phyloP scores from a whole-genome alignment of 2,888 invertebrate species.

The Apotomis turbidana region DNA sequence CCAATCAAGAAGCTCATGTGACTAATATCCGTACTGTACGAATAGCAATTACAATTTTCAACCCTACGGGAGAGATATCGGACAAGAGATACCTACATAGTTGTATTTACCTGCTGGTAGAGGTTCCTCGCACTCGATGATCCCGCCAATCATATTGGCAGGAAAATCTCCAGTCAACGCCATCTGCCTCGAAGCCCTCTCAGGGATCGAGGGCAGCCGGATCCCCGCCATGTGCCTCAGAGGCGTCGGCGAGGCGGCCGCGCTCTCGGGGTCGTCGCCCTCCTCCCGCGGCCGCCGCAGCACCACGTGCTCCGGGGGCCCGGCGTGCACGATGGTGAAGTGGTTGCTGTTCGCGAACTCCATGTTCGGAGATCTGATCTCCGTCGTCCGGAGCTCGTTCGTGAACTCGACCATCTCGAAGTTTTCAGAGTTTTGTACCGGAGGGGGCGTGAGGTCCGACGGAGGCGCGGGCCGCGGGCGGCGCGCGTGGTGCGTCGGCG shows the following conservation, averaged over 20 bases:
- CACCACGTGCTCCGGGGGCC: slow-evolving; percentile 78
- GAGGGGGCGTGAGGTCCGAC: slow-evolving; percentile 78
- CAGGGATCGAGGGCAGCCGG: slow-evolving; percentile 91
- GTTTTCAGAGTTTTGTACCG: slow-evolving; percentile 74
- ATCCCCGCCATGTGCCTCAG: slow-evolving; percentile 89
- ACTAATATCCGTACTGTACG: no score
- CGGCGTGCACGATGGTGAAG: slow-evolving; percentile 80
- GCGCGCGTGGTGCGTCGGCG: slow-evolving; percentile 93
- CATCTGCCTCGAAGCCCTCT: slow-evolving; percentile 85
- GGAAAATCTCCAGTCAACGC: slow-evolving; percentile 82
- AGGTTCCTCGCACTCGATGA: slow-evolving; percentile 89
- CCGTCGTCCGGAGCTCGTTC: slow-evolving; percentile 77
- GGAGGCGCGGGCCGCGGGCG: slow-evolving; percentile 85
- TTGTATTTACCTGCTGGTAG: slow-evolving; percentile 89
- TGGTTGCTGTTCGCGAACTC: slow-evolving; percentile 84
- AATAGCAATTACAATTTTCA: no score
- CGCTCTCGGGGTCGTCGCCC: slow-evolving; percentile 75
- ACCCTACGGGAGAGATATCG: no score
- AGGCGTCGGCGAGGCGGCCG: slow-evolving; percentile 84
- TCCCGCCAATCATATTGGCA: slow-evolving; percentile 81
- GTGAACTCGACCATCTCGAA: slow-evolving; percentile 80
- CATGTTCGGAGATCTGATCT: slow-evolving; percentile 80
- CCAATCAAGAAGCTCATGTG: no score
- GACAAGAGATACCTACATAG: no score
- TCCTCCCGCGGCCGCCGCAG: slow-evolving; percentile 77